A percentile compares a stretch with the other conserved stretches of the same genome.
phyloP scores from a whole-genome alignment of 92 coral and sea anemone genomes.

The Pocillopora grandis region DNA sequence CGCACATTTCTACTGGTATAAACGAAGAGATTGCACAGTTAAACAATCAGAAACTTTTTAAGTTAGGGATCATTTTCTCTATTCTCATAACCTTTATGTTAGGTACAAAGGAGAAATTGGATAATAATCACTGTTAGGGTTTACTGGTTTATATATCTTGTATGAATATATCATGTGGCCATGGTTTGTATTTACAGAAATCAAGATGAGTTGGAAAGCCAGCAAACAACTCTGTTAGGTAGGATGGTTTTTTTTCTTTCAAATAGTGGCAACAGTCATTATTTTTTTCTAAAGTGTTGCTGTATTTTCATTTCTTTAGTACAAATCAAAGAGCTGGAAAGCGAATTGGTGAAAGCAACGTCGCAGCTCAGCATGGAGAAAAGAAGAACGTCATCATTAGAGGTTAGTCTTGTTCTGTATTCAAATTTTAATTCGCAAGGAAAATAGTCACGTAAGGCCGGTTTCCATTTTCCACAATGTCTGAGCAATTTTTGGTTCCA shows the following conservation, averaged over 20 bases:
- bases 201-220: constrained; percentile 73
- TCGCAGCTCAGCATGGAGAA: constrained; percentile 75
- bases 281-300: background rate
- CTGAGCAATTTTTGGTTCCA: too few relatives aligned
- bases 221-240: constrained; percentile 63
- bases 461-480: too few relatives aligned
- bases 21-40: too few relatives aligned
- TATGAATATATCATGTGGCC: background rate
- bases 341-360: constrained; percentile 67
- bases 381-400: constrained; percentile 73
- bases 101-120: too few relatives aligned
- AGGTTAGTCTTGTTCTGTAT: constrained; percentile 54
- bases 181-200: constrained; percentile 52
- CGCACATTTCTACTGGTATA: too few relatives aligned
- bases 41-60: too few relatives aligned
- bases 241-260: background rate
- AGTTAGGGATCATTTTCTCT: too few relatives aligned
- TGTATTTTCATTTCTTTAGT: constrained; percentile 36
- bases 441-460: background rate
- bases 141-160: background rate
- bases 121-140: too few relatives aligned
- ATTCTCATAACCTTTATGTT: too few relatives aligned
- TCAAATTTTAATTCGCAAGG: background rate
- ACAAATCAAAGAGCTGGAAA: constrained; percentile 76
- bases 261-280: background rate